Evolutionary conservation across 2,888 invertebrate genomes (phyloP).

Genomic region (Drosophila lacicola): DNA sequence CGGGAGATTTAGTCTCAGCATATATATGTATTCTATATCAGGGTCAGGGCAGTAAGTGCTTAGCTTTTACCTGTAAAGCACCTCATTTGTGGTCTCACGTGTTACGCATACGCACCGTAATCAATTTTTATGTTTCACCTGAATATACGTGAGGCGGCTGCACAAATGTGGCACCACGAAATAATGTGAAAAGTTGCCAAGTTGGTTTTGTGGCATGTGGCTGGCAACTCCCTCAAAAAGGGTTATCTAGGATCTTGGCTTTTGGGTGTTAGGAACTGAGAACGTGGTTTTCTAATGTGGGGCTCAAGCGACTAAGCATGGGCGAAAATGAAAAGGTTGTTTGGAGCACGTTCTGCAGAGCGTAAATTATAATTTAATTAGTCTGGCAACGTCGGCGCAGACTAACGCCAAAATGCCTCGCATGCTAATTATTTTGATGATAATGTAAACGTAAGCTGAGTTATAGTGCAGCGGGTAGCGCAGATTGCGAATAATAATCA

Average conservation of each 20-base stretch:
- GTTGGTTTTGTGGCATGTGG: slow-evolving; percentile 1
- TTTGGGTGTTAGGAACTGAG: slow-evolving; percentile 6
- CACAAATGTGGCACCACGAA: slow-evolving; percentile 53
- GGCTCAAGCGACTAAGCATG: background rate
- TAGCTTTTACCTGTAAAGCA: slow-evolving; percentile 12
- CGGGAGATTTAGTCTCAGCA: background rate
- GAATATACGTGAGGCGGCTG: slow-evolving; percentile 77
- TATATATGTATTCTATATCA: background rate
- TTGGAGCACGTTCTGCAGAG: slow-evolving; percentile 55
- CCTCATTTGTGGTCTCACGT: slow-evolving; percentile 32
- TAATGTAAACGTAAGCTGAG: slow-evolving; percentile 12
- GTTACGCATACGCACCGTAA: slow-evolving; percentile 72
- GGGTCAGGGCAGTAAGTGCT: background rate
- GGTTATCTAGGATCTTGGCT: slow-evolving; percentile 14
- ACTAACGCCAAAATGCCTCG: slow-evolving; percentile 22
- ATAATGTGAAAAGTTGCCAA: slow-evolving; percentile 35
- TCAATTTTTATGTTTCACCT: slow-evolving; percentile 78
- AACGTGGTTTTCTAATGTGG: slow-evolving; percentile 56
- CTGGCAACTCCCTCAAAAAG: slow-evolving; percentile 13
- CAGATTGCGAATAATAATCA: background rate
- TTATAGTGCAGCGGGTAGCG: too few relatives aligned
- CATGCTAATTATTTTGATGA: slow-evolving; percentile 44
- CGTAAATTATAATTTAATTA: slow-evolving; percentile 69
- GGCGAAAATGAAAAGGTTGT: slow-evolving; percentile 9
- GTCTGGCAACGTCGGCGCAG: slow-evolving; percentile 53